phyloP scores from a whole-genome alignment of 1,140 invertebrate species.

The Drosophila aff. region DNA sequence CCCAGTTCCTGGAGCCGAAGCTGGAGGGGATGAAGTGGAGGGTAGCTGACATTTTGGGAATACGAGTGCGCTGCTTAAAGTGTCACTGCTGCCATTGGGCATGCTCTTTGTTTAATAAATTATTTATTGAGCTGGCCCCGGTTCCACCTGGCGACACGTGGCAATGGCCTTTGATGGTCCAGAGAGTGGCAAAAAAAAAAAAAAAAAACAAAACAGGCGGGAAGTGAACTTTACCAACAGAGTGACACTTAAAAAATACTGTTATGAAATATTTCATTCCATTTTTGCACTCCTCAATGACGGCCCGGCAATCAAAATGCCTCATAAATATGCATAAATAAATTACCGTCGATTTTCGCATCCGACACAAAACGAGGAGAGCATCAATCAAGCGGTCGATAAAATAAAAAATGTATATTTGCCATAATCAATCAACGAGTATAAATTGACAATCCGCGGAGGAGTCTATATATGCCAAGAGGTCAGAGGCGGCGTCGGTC shows the following conservation, averaged over 20 bases:
- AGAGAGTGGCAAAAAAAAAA: not conserved
- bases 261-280: slow-evolving; percentile 8
- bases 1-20: not conserved
- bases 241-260: slow-evolving; percentile 19
- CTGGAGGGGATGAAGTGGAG: slow-evolving; percentile 2
- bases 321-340: slow-evolving; percentile 57
- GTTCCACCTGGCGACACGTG: slow-evolving; percentile 34
- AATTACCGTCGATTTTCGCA: slow-evolving; percentile 30
- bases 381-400: slow-evolving; percentile 47
- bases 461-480: slow-evolving; percentile 36
- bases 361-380: slow-evolving; percentile 15
- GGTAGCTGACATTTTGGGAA: slow-evolving; percentile 30
- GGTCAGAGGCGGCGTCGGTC: slow-evolving; percentile 30
- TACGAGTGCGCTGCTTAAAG: slow-evolving; percentile 63
- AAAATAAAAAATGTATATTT: slow-evolving; percentile 48
- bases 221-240: slow-evolving; percentile 12
- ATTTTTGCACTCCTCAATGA: slow-evolving; percentile 24
- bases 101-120: slow-evolving; percentile 80
- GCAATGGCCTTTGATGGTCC: slow-evolving; percentile 49
- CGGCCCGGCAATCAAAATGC: slow-evolving; percentile 16
- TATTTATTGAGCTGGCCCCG: slow-evolving; percentile 56
- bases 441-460: slow-evolving; percentile 36
- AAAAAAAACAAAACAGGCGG: not conserved
- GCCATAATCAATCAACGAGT: slow-evolving; percentile 54
- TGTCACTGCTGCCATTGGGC: slow-evolving; percentile 75